Percentiles rank a stretch among this genome's conserved stretches.
These are phyloP conservation scores for Colistium nudipinnis DNA, from an alignment of 2,113 vertebrate species.

Conservation along the genomic window DNA sequence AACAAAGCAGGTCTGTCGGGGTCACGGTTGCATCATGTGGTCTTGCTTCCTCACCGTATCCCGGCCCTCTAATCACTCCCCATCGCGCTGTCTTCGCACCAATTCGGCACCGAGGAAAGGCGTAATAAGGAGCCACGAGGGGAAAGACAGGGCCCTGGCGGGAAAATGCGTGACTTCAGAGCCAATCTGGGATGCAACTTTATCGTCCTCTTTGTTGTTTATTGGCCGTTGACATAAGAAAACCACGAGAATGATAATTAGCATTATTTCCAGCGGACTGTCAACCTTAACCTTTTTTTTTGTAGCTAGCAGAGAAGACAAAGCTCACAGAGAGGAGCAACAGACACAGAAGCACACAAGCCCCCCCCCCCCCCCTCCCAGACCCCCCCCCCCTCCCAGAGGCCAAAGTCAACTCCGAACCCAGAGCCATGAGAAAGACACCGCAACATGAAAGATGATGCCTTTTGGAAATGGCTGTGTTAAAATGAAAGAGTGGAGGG, in stretches of 20 bases:
- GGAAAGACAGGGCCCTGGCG: slow-evolving; percentile 2
- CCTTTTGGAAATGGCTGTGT: slow-evolving; percentile 71
- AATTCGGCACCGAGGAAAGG: slow-evolving; percentile 21
- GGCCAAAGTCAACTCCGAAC: slow-evolving; percentile 59
- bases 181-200: slow-evolving; percentile 8
- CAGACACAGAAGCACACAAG: slow-evolving; percentile 1
- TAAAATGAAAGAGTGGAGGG: slow-evolving; percentile 76
- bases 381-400: too few relatives aligned
- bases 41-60: slow-evolving; percentile 19
- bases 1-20: slow-evolving; percentile 34
- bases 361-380: too few relatives aligned
- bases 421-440: slow-evolving; percentile 66
- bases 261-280: slow-evolving; percentile 7
- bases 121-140: slow-evolving; percentile 8
- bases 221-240: too few relatives aligned
- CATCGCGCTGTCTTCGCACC: slow-evolving; percentile 25
- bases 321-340: background rate
- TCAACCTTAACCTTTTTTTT: too few relatives aligned
- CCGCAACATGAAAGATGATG: slow-evolving; percentile 73
- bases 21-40: slow-evolving; percentile 47
- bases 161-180: background rate
- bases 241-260: slow-evolving; percentile 33
- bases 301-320: too few relatives aligned
- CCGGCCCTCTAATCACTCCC: slow-evolving; percentile 11
- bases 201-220: too few relatives aligned